A percentile compares a stretch with the other conserved stretches of the same genome.
Conservation (phyloP, 2,888 invertebrate species). For the Spodoptera littoralis region DNA sequence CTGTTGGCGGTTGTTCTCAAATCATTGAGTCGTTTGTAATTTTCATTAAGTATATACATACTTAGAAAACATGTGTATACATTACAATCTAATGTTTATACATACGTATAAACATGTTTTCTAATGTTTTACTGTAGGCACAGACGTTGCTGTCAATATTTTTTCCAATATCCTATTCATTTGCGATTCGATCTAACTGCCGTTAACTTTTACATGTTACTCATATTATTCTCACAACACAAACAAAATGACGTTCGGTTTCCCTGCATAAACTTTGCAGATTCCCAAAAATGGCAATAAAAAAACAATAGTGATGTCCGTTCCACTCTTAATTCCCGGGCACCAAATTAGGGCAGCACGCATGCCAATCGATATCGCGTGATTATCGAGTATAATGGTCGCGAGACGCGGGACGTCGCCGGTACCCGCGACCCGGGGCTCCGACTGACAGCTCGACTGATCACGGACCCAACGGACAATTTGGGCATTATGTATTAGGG, state of each 20-base stretch:
- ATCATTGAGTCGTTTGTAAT: background rate
- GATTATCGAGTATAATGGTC: constrained; percentile 83
- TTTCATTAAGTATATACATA: constrained; percentile 1
- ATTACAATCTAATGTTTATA: too few relatives aligned
- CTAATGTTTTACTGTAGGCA: too few relatives aligned
- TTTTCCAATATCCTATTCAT: too few relatives aligned
- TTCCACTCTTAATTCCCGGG: constrained; percentile 53
- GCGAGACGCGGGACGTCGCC: constrained; percentile 56
- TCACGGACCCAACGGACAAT: constrained; percentile 57
- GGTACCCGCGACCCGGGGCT: constrained; percentile 53
- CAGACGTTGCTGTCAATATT: too few relatives aligned
- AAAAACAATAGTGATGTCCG: constrained; percentile 37
- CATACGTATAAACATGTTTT: too few relatives aligned
- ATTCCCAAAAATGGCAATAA: constrained; percentile 22
- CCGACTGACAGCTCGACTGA: constrained; percentile 26
- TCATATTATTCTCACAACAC: too few relatives aligned
- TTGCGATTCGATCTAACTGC: too few relatives aligned
- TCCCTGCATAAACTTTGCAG: constrained; percentile 1
- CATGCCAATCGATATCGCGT: constrained; percentile 84
- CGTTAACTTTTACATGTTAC: too few relatives aligned
- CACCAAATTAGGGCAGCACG: constrained; percentile 77
- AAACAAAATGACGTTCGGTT: too few relatives aligned
- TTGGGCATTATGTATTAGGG: constrained; percentile 61
- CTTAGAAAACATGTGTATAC: too few relatives aligned
- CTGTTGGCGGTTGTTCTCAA: background rate